Base-by-base conservation (phyloP, 1,140 invertebrate species). In the Ceratoteleas bidentatus region DNA sequence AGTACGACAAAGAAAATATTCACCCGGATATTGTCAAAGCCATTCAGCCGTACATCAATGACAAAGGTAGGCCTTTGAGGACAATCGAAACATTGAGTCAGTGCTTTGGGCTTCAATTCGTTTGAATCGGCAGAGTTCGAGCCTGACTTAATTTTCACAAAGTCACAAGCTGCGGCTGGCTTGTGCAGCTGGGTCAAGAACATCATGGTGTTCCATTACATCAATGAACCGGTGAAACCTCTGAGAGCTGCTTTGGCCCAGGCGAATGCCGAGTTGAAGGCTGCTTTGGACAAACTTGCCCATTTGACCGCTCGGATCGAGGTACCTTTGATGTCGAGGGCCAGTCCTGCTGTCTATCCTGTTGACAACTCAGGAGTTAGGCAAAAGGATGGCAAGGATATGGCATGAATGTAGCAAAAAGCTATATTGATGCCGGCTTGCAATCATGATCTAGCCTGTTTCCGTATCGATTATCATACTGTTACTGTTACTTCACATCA, bases 1-100 rank as follows among this genome's bases (percentile, higher is more conserved):
- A 96, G 87, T 99, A 98, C 85, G 96, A 98, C 88, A 99, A 99
- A 89, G 97, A 99, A 89, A 96, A 98, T 87, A 99, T 99, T 88
- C 96, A 95, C 85, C 95, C 96, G 0, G 96, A 97, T 81, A 94
- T 97, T 52, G 94, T 97, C 6, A 97, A 97, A 91, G 93, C 93
- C 15, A 89, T 93, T 34, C 89, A 92, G 72, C 92, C 92, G n/a
- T 94, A 93, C 68, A 87, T 93, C 53, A 89, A 84, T 3, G 83
- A 91, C 54, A 88, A 88, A 87, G 88, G 90, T 90, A 43, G 24
- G 24, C 24, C 24, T 24, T 24, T 24, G 24, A 24, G 24, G 24
- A 24, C 24, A 24, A 24, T 24, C 4, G 4, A 24, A 24, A 24
- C 24, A 24, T 1, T 24, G 24, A 24, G 24, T 4, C 24, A 24